Evolutionary conservation across 2,113 vertebrate genomes (phyloP).

Genomic region (Peucedramus taeniatus): DNA sequence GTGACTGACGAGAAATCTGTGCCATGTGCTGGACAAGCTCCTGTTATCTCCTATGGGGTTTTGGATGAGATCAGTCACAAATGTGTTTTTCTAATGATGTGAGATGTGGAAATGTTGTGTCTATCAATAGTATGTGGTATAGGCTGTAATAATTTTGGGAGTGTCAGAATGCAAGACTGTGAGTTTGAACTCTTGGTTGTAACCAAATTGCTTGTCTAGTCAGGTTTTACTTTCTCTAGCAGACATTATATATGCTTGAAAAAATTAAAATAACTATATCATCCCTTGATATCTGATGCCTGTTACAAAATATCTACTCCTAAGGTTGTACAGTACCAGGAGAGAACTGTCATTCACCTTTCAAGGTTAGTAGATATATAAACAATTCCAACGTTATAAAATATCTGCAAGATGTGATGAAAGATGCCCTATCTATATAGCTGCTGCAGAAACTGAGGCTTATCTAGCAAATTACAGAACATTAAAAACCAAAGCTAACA

Average conservation of each 20-base stretch:
- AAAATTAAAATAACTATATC: not conserved
- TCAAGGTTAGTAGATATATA: not conserved
- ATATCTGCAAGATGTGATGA: not conserved
- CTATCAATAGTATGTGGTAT: not conserved
- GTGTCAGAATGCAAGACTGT: not conserved
- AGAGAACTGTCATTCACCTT: not conserved
- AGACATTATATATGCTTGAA: not conserved
- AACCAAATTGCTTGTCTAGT: not conserved
- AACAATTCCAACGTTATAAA: not conserved
- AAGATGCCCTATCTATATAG: not conserved
- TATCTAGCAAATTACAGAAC: conserved; percentile 22
- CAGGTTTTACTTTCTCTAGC: not conserved
- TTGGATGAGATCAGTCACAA: not conserved
- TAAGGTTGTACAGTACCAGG: not conserved
- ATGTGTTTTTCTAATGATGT: not conserved
- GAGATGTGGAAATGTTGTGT: not conserved
- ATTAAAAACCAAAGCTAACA: conserved; percentile 36
- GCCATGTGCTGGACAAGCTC: not conserved
- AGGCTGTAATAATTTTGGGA: not conserved
- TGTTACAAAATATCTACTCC: not conserved
- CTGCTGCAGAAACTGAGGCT: not conserved
- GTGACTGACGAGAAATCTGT: not conserved
- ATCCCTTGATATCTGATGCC: not conserved
- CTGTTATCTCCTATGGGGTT: not conserved
- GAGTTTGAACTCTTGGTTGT: not conserved